phyloP scores from a whole-genome alignment of 2,888 invertebrate species.

The Metalampra italica region DNA sequence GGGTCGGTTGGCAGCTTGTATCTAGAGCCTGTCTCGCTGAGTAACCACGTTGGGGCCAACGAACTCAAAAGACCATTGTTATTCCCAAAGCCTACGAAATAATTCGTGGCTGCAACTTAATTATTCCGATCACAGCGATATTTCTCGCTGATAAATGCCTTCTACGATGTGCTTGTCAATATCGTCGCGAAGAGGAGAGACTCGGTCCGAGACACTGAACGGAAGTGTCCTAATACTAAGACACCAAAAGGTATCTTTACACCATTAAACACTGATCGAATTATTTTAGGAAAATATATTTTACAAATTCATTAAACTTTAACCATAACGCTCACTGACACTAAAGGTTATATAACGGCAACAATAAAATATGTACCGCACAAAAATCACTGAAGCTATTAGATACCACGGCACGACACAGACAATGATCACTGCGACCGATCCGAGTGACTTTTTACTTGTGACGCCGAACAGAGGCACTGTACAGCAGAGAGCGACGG shows the following conservation, averaged over 20 bases:
- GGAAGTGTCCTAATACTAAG: too few species aligned
- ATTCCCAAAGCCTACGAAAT: slow-evolving; percentile 65
- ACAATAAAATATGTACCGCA: neutral
- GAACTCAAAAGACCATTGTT: slow-evolving; percentile 65
- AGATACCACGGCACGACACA: slow-evolving; percentile 11
- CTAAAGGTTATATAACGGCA: too few species aligned
- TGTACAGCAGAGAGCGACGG: too few species aligned
- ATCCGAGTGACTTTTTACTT: slow-evolving; percentile 40
- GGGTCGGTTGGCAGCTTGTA: slow-evolving; percentile 33
- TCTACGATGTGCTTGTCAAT: too few species aligned
- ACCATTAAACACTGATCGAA: neutral
- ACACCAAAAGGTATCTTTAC: neutral
- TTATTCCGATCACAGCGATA: slow-evolving; percentile 61
- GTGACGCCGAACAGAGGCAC: slow-evolving; percentile 24
- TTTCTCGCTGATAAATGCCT: slow-evolving; percentile 50
- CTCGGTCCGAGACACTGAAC: neutral
- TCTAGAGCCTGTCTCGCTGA: slow-evolving; percentile 42
- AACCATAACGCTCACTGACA: too few species aligned
- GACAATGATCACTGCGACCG: slow-evolving; percentile 31
- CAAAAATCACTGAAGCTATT: neutral
- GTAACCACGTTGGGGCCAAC: slow-evolving; percentile 59
- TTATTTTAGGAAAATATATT: neutral
- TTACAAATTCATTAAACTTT: neutral
- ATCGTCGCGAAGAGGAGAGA: too few species aligned
- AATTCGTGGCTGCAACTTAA: slow-evolving; percentile 44